These are phyloP conservation scores for Laspeyria flexula DNA, from an alignment of 2,888 invertebrate genomes.

Conservation along the genomic window DNA sequence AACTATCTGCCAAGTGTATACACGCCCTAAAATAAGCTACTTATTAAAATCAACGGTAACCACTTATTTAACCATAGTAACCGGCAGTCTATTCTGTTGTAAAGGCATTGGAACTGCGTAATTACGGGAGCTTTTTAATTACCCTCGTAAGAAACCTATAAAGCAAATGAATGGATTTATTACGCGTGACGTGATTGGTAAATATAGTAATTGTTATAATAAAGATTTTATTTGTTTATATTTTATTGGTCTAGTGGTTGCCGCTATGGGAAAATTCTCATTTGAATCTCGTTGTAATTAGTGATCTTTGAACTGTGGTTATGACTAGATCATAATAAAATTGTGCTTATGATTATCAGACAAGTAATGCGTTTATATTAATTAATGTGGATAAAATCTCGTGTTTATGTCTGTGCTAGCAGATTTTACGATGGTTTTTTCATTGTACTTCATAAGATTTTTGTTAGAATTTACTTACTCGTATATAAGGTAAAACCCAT, in stretches of 20 bases:
- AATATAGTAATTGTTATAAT: slow-evolving; percentile 21
- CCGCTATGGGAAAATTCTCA: neutral
- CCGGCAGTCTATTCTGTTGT: slow-evolving; percentile 1
- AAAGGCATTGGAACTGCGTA: slow-evolving; percentile 3
- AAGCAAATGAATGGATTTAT: slow-evolving; percentile 35
- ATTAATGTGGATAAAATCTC: neutral
- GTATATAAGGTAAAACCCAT: too few species aligned
- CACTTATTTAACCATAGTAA: neutral
- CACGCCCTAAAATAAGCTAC: neutral
- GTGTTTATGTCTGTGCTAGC: neutral
- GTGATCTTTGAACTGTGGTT: neutral
- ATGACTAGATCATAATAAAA: neutral
- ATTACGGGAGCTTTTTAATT: slow-evolving; percentile 20
- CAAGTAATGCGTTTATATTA: neutral
- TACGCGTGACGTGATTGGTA: slow-evolving; percentile 23
- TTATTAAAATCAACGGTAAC: neutral
- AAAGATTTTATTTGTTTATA: slow-evolving; percentile 23
- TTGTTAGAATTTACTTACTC: too few species aligned
- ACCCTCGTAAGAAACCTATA: slow-evolving; percentile 22
- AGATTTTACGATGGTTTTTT: too few species aligned
- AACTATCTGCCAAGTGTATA: too few species aligned
- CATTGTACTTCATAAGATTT: too few species aligned
- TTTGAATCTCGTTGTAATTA: neutral
- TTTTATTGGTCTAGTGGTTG: slow-evolving; percentile 20
- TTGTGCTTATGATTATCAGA: neutral